These are phyloP conservation scores for Heliocidaris erythrogramma DNA, from an alignment of 35 echinoderm and acorn worm genomes.

Conservation along the genomic window DNA sequence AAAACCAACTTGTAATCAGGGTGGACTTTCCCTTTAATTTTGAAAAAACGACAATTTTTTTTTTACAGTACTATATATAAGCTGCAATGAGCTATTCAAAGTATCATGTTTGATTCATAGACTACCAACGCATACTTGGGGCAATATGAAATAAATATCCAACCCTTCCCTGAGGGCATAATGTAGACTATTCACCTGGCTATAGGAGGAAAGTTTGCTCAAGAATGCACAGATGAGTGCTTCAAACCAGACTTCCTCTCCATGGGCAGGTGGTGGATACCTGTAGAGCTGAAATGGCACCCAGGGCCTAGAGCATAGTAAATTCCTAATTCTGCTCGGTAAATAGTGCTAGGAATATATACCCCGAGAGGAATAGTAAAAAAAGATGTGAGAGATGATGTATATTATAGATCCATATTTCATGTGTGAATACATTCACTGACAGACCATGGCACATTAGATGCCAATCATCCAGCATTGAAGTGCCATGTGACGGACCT, in stretches of 20 bases:
- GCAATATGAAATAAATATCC: slow-evolving; percentile 19
- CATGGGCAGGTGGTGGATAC: background rate
- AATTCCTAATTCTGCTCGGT: background rate
- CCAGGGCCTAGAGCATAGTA: background rate
- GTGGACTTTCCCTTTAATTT: too few relatives aligned
- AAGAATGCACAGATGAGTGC: background rate
- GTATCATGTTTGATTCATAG: background rate
- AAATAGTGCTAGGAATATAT: background rate
- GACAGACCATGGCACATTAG: background rate
- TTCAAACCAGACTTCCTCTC: background rate
- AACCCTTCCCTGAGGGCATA: background rate
- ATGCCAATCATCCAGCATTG: background rate
- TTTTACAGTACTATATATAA: too few relatives aligned
- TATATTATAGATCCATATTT: background rate
- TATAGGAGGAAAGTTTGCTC: background rate
- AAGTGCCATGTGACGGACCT: too few relatives aligned
- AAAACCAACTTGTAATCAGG: too few relatives aligned
- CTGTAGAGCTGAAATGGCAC: background rate
- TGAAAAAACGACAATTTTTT: too few relatives aligned
- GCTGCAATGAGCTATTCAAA: background rate
- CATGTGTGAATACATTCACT: background rate
- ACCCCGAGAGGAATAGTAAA: background rate
- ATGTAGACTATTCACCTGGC: background rate
- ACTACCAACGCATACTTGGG: background rate
- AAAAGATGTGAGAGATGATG: background rate